Percentiles rank a stretch among this genome's conserved stretches.
Conservation (phyloP, 2,888 invertebrate genomes). For the Crocallis elinguaria region DNA sequence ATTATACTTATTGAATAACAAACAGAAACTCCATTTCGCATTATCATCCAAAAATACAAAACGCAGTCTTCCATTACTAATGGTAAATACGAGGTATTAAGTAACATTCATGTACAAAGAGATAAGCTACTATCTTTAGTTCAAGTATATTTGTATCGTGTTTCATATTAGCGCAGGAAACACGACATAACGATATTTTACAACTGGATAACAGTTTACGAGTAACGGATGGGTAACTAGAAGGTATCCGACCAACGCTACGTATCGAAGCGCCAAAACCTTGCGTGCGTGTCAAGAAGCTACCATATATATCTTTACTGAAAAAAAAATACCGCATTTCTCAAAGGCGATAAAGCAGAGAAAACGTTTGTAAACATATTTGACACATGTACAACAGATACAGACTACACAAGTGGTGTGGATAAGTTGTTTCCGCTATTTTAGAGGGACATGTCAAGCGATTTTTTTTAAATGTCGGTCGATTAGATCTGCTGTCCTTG, state of each 20-base stretch:
- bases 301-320: constrained; percentile 39
- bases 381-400: constrained; percentile 73
- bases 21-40: too few species aligned
- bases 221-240: constrained; percentile 31
- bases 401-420: constrained; percentile 57
- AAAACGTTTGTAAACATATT: constrained; percentile 66
- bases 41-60: background rate
- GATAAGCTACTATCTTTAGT: constrained; percentile 14
- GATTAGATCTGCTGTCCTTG: constrained; percentile 53
- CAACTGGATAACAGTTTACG: constrained; percentile 22
- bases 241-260: constrained; percentile 17
- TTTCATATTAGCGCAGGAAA: constrained; percentile 29
- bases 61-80: constrained; percentile 11
- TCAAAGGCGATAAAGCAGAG: constrained; percentile 59
- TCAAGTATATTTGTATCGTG: constrained; percentile 21
- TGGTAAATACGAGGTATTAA: constrained; percentile 6
- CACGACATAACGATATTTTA: constrained; percentile 24
- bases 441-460: constrained; percentile 49
- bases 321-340: constrained; percentile 55
- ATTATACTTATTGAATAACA: too few species aligned
- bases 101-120: constrained; percentile 10
- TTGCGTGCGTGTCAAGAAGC: constrained; percentile 49
- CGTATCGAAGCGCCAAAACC: constrained; percentile 34
- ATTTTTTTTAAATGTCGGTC: constrained; percentile 51
- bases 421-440: constrained; percentile 66